phyloP scores from a whole-genome alignment of 2,888 invertebrate genomes.

The Pseudeuparius sepicola region DNA sequence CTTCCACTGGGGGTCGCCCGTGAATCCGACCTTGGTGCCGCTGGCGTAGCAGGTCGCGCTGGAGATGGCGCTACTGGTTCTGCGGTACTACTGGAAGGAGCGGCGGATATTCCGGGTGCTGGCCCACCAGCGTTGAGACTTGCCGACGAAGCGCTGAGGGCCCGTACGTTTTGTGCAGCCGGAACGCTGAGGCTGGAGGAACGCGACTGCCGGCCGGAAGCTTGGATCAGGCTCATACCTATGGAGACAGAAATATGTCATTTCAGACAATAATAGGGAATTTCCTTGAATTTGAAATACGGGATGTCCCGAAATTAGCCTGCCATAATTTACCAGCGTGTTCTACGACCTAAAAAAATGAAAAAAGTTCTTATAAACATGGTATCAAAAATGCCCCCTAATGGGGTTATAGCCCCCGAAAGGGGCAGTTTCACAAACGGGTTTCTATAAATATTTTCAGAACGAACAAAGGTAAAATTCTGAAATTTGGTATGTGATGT shows the following conservation, averaged over 20 bases:
- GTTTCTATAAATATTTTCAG: too few species aligned
- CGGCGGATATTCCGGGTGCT: too few species aligned
- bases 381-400: too few species aligned
- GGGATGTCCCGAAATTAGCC: too few species aligned
- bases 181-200: constrained; percentile 45
- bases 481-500: too few species aligned
- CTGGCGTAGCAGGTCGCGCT: constrained; percentile 36
- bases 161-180: constrained; percentile 35
- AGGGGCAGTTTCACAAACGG: too few species aligned
- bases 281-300: too few species aligned
- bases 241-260: constrained; percentile 1
- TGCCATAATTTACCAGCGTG: too few species aligned
- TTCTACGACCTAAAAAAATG: too few species aligned
- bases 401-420: too few species aligned
- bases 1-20: constrained; percentile 33
- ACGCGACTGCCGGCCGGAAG: constrained; percentile 37
- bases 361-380: too few species aligned
- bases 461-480: too few species aligned
- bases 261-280: not conserved
- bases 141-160: constrained; percentile 36
- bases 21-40: constrained; percentile 31
- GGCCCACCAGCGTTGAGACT: constrained; percentile 33
- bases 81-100: constrained; percentile 12
- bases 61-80: constrained; percentile 31
- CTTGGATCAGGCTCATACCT: constrained; percentile 33